A percentile compares a stretch with the other conserved stretches of the same genome.
Evolutionary conservation across 2,113 vertebrate genomes (phyloP).

Genomic region (Mungos mungo): DNA sequence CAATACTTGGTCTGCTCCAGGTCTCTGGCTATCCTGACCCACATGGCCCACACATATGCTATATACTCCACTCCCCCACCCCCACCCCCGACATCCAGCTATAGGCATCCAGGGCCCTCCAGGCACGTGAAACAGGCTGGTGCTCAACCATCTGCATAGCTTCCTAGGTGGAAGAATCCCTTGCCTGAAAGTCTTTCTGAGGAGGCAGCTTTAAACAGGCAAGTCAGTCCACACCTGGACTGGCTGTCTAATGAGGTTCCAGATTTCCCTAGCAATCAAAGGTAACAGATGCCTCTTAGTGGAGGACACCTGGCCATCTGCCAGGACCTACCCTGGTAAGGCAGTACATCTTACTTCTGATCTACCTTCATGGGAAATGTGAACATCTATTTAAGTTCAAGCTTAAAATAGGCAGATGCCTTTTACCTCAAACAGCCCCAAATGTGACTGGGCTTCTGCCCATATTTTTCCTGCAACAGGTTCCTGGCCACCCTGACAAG

Average conservation of each 20-base stretch:
- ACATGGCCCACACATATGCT: neutral
- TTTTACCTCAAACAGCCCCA: neutral
- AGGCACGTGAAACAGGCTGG: neutral
- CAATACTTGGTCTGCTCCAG: neutral
- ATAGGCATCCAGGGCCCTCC: neutral
- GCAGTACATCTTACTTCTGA: neutral
- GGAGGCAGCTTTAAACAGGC: neutral
- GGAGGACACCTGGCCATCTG: neutral
- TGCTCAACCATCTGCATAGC: neutral
- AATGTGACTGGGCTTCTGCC: neutral
- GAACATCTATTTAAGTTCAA: neutral
- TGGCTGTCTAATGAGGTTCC: neutral
- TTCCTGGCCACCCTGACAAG: neutral
- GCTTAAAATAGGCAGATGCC: neutral
- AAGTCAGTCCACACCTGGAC: neutral
- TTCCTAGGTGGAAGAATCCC: neutral
- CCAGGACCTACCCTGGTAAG: neutral
- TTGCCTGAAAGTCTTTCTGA: neutral
- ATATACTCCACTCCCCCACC: neutral
- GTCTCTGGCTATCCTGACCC: neutral
- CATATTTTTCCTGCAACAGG: neutral
- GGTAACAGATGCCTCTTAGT: neutral
- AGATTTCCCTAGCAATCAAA: neutral
- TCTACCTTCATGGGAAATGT: neutral
- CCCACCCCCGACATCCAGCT: neutral